A percentile compares a stretch with the other conserved stretches of the same genome.
Conservation (phyloP, 1,140 invertebrate genomes). For the Drosophila albomicans region DNA sequence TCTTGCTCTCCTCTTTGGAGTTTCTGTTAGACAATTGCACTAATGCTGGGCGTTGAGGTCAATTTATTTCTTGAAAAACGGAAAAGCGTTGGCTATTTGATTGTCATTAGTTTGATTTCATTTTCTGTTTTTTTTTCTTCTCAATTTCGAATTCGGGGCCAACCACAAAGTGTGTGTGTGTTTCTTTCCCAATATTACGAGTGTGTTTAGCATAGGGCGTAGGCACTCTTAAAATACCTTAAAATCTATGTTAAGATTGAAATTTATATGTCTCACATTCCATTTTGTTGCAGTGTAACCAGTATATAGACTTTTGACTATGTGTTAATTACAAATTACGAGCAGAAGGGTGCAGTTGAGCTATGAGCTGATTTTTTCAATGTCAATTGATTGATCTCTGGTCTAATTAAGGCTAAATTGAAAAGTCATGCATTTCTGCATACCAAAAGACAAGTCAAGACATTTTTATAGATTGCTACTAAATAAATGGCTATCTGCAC, state of each 20-base stretch:
- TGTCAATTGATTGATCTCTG: conserved; percentile 36
- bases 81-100: conserved; percentile 41
- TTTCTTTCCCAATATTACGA: not conserved
- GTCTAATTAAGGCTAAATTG: conserved; percentile 27
- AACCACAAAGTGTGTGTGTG: not conserved
- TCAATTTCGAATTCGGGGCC: conserved; percentile 1
- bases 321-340: conserved; percentile 49
- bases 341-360: conserved; percentile 2
- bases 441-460: not conserved
- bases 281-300: conserved; percentile 37
- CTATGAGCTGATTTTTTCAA: conserved; percentile 31
- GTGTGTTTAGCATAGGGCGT: conserved; percentile 35
- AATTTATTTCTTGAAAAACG: conserved; percentile 16
- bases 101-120: conserved; percentile 38
- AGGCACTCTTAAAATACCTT: conserved; percentile 19
- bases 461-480: not conserved
- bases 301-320: not conserved
- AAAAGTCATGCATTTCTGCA: conserved; percentile 18
- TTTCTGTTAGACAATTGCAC: conserved; percentile 37
- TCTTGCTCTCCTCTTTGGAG: not conserved
- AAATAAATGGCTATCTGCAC: not conserved
- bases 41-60: conserved; percentile 42
- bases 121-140: not conserved
- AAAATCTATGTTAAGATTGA: conserved; percentile 6
- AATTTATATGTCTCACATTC: not conserved